Base-by-base conservation (phyloP, 2,113 vertebrate species). In the Daphoenositta chrysoptera region DNA sequence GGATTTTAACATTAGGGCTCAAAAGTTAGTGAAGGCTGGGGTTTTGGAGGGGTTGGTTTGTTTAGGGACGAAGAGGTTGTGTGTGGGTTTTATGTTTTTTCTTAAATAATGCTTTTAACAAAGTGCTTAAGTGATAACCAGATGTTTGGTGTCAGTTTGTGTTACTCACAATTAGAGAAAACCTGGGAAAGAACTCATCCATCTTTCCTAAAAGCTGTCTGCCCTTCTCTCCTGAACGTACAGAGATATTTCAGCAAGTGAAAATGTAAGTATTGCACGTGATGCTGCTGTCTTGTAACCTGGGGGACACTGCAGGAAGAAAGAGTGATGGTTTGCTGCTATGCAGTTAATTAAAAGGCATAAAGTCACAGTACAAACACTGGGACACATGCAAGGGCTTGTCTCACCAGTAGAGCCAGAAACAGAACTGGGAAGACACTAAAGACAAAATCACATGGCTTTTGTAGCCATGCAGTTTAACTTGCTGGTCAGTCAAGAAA, bases 21-120 rank as follows among this genome's bases (percentile, higher is more conserved):
- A 28, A 66, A 24, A 60, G 6, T 31, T 69, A 78, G 26, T n/a
- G n/a, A 61, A 79, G 20, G 11, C 6, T 56, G 7, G 3, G 4
- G 1, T 1, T 15, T 76, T 19, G 14, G 5, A 5, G 13, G 10
- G 0, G 4, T 60, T 54, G 9, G 4, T 22, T 69, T 81, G 3
- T 53, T n/a, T 50, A 53, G 37, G 26, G 21, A 58, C 26, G 9
- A 9, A 6, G 21, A 68, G 37, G 4, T 68, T 60, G 4, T 10
- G 6, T 8, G 6, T 5, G 1, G 1, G 0, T 7, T 39, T 40
- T 54, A 54, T 54, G 7, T 15, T 22, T 50, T 48, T 56, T 47
- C 57, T 81, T 39, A 22, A 56, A 56, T 28, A 72, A 65, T 6
- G 20, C 3, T 58, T 88, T 88, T 56, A 39, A 39, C 30, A 20